Base-by-base conservation (phyloP, 2,888 invertebrate species). In the Macrophya alboannulata region DNA sequence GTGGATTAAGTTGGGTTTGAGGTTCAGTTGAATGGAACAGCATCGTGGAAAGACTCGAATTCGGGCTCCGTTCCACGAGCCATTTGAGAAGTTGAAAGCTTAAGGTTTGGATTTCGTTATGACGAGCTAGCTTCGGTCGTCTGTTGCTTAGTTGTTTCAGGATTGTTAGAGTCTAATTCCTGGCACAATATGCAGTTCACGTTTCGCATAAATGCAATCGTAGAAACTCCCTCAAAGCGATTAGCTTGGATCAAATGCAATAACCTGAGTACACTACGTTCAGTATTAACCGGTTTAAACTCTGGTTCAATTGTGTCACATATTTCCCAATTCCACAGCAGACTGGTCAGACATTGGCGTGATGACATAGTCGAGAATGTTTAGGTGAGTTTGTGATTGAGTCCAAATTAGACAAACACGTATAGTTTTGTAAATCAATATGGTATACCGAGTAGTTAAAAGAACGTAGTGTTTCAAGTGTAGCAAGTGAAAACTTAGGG, bases 161-260 rank as follows among this genome's bases (percentile, higher is more conserved):
- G 37, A 77, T 51, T 51, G 77, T 77, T 55, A 17, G 21, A 51
- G 31, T 77, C 21, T 37, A n/a, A 77, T 55, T 55, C 10, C 17
- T 8, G 8, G 37, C 12, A 9, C 17, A 31, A 37, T 55, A 9
- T 77, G 77, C 74, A n/a, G 48, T 45, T 74, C 25, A 74, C 74
- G 74, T 74, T 25, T 12, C 43, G 74, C 37, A 17, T 17, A 31
- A 37, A 68, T 68, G 31, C 68, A 77, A 51, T n/a, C 25, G 55
- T n/a, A 21, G 17, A 51, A 77, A 51, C 51, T 40, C 25, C 31
- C 9, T 77, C 37, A 37, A 43, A 77, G n/a, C 31, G 17, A 77
- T 55, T 51, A 37, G 21, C 31, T 77, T 10, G 40, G 77, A 77
- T 37, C 37, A 55, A 77, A 55, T 77, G 55, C 77, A 77, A 51